These are phyloP conservation scores for Hippocampus guttulatus DNA, from an alignment of 2,113 vertebrate species.

Conservation along the genomic window DNA sequence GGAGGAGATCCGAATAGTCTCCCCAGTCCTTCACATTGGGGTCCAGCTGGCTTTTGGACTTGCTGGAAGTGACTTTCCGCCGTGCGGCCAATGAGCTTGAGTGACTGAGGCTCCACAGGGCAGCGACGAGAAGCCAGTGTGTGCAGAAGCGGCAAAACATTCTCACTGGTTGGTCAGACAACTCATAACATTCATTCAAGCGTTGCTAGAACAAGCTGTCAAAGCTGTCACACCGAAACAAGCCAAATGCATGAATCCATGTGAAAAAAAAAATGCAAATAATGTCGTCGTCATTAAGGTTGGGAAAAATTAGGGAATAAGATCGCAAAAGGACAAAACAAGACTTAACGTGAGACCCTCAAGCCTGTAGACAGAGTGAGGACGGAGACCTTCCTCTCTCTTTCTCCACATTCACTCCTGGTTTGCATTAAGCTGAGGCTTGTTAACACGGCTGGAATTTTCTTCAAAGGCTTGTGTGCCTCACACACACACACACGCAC, in stretches of 20 bases:
- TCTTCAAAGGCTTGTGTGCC: conserved; percentile 62
- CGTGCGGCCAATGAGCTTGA: conserved; percentile 23
- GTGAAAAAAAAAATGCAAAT: conserved; percentile 3
- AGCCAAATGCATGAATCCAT: neutral
- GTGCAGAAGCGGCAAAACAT: conserved; percentile 46
- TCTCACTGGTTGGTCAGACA: conserved; percentile 15
- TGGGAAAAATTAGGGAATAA: conserved; percentile 3
- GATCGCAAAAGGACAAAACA: conserved; percentile 5
- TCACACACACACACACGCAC: conserved; percentile 1
- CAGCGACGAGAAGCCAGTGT: conserved; percentile 44
- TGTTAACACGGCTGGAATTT: conserved; percentile 71
- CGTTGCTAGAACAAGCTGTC: neutral
- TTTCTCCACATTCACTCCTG: conserved; percentile 41
- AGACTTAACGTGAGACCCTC: conserved; percentile 14
- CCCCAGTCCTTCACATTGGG: conserved; percentile 66
- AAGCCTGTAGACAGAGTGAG: conserved; percentile 34
- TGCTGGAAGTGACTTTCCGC: conserved; percentile 24
- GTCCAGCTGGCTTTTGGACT: conserved; percentile 46
- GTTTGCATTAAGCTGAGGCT: conserved; percentile 63
- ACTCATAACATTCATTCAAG: neutral
- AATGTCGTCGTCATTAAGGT: conserved; percentile 4
- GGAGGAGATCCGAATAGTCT: conserved; percentile 61
- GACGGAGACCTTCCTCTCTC: conserved; percentile 9
- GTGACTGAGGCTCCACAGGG: conserved; percentile 54
- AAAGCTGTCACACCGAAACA: neutral